Percentiles rank a stretch among this genome's conserved stretches.
These are phyloP conservation scores for Ormyrus thymus DNA, from an alignment of 2,888 invertebrate genomes.

Conservation along the genomic window DNA sequence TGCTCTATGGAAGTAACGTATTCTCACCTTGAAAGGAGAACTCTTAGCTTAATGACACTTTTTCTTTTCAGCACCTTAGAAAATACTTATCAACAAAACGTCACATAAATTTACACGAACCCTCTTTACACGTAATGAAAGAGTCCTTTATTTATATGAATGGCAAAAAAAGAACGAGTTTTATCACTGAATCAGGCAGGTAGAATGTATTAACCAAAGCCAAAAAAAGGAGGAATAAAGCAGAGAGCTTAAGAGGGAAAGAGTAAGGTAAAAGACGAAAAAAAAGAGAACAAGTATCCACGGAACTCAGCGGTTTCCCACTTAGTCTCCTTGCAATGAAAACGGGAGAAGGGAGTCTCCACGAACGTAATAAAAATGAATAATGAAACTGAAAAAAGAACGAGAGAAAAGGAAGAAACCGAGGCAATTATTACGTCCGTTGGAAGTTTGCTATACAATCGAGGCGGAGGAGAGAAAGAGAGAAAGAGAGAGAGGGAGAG, in stretches of 20 bases:
- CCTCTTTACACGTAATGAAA: slow-evolving; percentile 36
- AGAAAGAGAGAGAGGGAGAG: too few relatives aligned
- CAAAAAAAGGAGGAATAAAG: too few relatives aligned
- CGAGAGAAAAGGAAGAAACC: slow-evolving; percentile 21
- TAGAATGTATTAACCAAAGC: too few relatives aligned
- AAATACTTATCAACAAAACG: slow-evolving; percentile 21
- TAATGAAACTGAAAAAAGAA: slow-evolving; percentile 44
- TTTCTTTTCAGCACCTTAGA: not conserved
- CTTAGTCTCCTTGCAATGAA: not conserved
- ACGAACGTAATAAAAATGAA: slow-evolving; percentile 45
- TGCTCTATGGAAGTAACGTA: not conserved
- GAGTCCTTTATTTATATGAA: slow-evolving; percentile 28
- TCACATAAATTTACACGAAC: not conserved
- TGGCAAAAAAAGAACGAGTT: not conserved
- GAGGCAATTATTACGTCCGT: slow-evolving; percentile 51
- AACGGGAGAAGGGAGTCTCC: slow-evolving; percentile 1
- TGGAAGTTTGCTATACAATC: slow-evolving; percentile 49
- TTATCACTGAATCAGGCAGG: not conserved
- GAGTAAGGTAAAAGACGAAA: not conserved
- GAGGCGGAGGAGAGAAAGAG: not conserved
- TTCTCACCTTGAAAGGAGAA: slow-evolving; percentile 22
- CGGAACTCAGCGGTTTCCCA: slow-evolving; percentile 30
- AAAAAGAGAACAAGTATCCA: not conserved
- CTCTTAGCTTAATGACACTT: slow-evolving; percentile 32
- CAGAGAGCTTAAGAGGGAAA: too few relatives aligned